phyloP scores from a whole-genome alignment of 2,113 vertebrate genomes.

The Bubo bubo region DNA sequence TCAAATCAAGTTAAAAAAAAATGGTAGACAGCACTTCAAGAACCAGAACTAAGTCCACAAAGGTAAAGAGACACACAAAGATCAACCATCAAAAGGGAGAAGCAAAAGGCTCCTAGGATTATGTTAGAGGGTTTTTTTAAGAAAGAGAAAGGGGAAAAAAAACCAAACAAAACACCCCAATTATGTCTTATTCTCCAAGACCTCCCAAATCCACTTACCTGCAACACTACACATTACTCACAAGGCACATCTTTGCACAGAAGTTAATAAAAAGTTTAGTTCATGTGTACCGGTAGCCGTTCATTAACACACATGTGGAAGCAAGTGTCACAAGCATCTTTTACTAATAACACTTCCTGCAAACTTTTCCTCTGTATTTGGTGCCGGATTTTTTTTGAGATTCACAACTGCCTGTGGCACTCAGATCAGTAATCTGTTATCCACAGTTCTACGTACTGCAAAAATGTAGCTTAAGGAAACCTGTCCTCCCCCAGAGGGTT shows the following conservation, averaged over 20 bases:
- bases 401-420: not conserved
- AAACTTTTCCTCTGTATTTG: not conserved
- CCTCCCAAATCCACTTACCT: not conserved
- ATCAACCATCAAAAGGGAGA: not conserved
- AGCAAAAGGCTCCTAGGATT: not conserved
- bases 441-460: not conserved
- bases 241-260: not conserved
- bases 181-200: not conserved
- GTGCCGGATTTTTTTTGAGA: not conserved
- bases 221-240: not conserved
- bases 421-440: not conserved
- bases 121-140: not conserved
- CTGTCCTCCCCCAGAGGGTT: not conserved
- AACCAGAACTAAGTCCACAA: not conserved
- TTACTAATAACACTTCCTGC: not conserved
- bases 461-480: not conserved
- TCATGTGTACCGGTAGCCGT: not conserved
- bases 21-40: not conserved
- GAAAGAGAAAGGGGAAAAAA: fast-evolving
- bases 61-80: not conserved
- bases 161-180: not conserved
- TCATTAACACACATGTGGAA: not conserved
- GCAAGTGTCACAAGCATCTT: not conserved
- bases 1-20: not conserved
- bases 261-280: not conserved